Conservation (phyloP, 2,113 vertebrate species). For the Actenoides hombroni region DNA sequence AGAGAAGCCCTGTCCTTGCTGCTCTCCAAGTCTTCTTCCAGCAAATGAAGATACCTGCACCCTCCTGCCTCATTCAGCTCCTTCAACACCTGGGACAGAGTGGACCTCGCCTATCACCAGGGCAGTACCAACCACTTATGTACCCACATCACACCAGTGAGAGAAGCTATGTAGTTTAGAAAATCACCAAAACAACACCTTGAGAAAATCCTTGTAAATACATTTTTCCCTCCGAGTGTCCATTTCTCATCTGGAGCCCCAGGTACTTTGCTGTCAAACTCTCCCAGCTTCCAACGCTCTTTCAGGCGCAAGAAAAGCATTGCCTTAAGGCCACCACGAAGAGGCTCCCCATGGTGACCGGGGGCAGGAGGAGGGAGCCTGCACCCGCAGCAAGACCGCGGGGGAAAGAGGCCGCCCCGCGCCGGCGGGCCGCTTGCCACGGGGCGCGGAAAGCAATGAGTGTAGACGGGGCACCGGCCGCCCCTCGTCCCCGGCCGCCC, state of each 20-base stretch:
- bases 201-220: too few relatives aligned
- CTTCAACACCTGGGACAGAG: accelerated
- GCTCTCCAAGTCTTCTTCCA: background rate
- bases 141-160: accelerated
- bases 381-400: background rate
- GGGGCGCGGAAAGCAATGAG: background rate
- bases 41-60: accelerated
- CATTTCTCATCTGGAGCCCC: accelerated
- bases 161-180: accelerated
- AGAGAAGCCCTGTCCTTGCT: accelerated
- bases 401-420: too few relatives aligned
- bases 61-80: background rate
- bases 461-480: accelerated
- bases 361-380: accelerated
- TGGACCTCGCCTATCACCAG: accelerated
- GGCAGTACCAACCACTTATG: accelerated
- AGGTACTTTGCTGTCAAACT: too few relatives aligned
- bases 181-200: background rate
- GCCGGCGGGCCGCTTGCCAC: accelerated
- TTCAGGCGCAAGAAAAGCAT: background rate
- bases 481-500: too few relatives aligned
- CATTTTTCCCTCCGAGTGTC: background rate
- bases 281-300: background rate
- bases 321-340: background rate
- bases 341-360: accelerated